A percentile compares a stretch with the other conserved stretches of the same genome.
Evolutionary conservation across 2,113 vertebrate genomes (phyloP).

Genomic region (Dissostichus mawsoni): DNA sequence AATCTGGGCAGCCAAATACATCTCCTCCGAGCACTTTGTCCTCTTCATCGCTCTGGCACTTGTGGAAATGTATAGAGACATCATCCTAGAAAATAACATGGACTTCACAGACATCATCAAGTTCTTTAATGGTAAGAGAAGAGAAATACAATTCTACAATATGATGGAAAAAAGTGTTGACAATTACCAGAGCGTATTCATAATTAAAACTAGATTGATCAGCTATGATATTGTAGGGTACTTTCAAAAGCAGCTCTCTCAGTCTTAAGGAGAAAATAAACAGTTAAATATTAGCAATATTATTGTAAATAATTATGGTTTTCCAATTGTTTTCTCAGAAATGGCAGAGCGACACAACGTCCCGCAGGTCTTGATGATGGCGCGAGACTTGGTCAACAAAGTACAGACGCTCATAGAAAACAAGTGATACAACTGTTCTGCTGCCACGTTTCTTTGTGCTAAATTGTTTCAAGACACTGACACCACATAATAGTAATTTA

Average conservation of each 20-base stretch:
- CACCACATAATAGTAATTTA: conserved; percentile 30
- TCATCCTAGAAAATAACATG: conserved; percentile 99
- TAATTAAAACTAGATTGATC: neutral
- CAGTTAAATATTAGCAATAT: neutral
- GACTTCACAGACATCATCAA: conserved; percentile 99
- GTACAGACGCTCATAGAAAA: conserved; percentile 99
- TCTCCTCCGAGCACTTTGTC: conserved; percentile 94
- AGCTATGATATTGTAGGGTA: neutral
- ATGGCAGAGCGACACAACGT: conserved; percentile 96
- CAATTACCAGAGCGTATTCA: neutral
- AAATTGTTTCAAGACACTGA: conserved; percentile 37
- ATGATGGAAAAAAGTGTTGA: neutral
- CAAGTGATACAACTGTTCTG: conserved; percentile 85
- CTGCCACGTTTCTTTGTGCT: conserved; percentile 27
- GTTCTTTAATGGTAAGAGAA: conserved; percentile 94
- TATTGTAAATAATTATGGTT: neutral
- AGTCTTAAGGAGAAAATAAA: neutral
- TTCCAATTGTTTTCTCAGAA: conserved; percentile 78
- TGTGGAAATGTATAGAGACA: conserved; percentile 96
- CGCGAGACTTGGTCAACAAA: conserved; percentile 94
- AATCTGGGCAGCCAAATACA: conserved; percentile 93
- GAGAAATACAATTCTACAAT: neutral
- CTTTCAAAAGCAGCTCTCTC: neutral
- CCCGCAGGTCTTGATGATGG: conserved; percentile 92
- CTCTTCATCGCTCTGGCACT: conserved; percentile 96